Evolutionary conservation across 2,888 invertebrate genomes (phyloP), one percentile per base, ranked within the genome.

Genomic region (Cepaea hortensis): DNA sequence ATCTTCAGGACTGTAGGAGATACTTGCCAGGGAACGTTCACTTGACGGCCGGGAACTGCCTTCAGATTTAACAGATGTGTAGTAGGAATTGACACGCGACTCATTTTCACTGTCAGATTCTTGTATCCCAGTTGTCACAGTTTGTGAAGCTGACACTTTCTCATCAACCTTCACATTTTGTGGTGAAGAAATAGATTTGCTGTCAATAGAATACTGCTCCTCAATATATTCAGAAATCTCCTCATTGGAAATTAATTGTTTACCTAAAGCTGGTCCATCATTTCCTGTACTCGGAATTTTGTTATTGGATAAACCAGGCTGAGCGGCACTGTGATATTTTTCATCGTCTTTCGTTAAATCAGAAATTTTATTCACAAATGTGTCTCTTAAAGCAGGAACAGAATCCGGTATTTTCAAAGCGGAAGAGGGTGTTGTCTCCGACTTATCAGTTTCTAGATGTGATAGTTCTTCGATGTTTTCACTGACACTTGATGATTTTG

Each of bases 201-300:
- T 77, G 20, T 18, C 18, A 3, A 50, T 55, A 23, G 86, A 82
- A n/a, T 11, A n/a, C 65, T 55, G 88, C 88, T 88, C 91, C 91
- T 76, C 91, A 9, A 92, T 91, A n/a, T 90, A 88, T 80, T 93
- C 92, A 0, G 92, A 91, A n/a, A 91, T 91, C 61, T 88, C 87
- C 4, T 73, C 87, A 35, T 86, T 84, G 15, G 86, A 68, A 1
- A 13, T 81, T n/a, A 20, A 79, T 11, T 70, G 84, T 15, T 35
- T 15, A 35, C 75, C 65, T 11, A 48, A 68, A 6, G 48, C 70
- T n/a, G 65, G 70, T 15, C 62, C 80, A 20, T 85, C 81, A 88
- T 89, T 90, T 80, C 89, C 88, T 46, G 89, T 87, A 88, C 89
- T 90, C 11, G 88, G 87, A 7, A 88, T n/a, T n/a, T 62, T 80